Evolutionary conservation across 1,140 invertebrate species (phyloP).

Genomic region (Euwallacea fornicatus): DNA sequence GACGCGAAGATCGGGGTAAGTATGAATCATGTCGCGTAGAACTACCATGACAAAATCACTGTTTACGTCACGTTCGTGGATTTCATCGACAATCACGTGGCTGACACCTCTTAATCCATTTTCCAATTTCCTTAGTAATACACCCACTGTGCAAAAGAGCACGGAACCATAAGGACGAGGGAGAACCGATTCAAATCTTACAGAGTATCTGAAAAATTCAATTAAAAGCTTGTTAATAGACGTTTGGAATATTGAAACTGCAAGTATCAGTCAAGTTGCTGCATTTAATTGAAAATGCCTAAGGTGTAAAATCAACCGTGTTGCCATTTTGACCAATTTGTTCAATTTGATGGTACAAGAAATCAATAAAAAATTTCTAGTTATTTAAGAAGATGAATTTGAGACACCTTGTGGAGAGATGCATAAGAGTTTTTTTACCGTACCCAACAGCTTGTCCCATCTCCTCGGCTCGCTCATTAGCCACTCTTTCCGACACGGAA

Average conservation of each 20-base stretch:
- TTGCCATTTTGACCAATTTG: too few species aligned
- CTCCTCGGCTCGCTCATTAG: constrained; percentile 67
- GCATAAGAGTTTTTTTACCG: neutral
- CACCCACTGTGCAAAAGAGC: constrained; percentile 93
- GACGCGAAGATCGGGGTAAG: constrained; percentile 85
- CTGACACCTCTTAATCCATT: constrained; percentile 83
- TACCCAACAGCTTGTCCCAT: constrained; percentile 32
- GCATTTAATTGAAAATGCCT: too few species aligned
- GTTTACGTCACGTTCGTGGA: constrained; percentile 96
- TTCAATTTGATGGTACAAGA: too few species aligned
- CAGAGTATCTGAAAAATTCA: constrained; percentile 77
- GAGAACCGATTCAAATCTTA: constrained; percentile 85
- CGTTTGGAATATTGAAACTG: too few species aligned
- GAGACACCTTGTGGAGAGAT: too few species aligned
- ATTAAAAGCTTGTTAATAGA: too few species aligned
- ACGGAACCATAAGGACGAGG: constrained; percentile 92
- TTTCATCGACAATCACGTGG: constrained; percentile 94
- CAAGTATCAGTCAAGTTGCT: too few species aligned
- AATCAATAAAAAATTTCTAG: too few species aligned
- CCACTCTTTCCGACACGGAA: constrained; percentile 89
- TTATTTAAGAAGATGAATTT: too few species aligned
- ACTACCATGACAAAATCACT: constrained; percentile 95
- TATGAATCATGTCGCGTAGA: constrained; percentile 87
- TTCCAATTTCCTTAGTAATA: constrained; percentile 89
- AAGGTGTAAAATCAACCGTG: too few species aligned